These are phyloP conservation scores for Phoxinus phoxinus DNA, from an alignment of 2,113 vertebrate species.

Conservation along the genomic window DNA sequence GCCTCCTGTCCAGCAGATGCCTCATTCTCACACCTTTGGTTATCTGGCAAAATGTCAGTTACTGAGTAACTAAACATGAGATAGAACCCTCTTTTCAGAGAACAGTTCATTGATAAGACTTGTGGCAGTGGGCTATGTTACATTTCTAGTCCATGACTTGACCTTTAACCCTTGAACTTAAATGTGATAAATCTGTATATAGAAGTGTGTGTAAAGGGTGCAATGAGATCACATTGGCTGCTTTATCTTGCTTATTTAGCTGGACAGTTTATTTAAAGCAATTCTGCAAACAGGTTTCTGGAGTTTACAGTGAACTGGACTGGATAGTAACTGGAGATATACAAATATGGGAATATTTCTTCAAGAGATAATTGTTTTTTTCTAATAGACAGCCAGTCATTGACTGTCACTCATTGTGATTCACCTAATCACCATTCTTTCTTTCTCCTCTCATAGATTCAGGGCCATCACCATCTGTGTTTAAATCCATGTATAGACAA, in stretches of 20 bases:
- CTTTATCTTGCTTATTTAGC: slow-evolving; percentile 4
- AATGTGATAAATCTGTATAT: background rate
- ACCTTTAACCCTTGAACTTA: background rate
- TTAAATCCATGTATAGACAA: background rate
- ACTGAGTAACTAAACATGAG: slow-evolving; percentile 6
- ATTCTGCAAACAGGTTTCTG: background rate
- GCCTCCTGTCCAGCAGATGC: slow-evolving; percentile 28
- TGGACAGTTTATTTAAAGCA: background rate
- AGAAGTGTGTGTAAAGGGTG: background rate
- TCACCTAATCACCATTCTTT: background rate
- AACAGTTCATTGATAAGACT: background rate
- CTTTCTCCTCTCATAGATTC: background rate
- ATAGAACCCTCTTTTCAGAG: slow-evolving; percentile 26
- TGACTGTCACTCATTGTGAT: background rate
- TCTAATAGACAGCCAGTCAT: background rate
- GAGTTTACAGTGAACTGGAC: background rate
- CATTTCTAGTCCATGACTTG: background rate
- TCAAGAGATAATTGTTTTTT: background rate
- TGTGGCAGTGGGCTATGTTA: background rate
- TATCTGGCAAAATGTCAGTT: slow-evolving; percentile 7
- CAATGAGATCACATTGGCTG: background rate
- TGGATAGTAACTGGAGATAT: background rate
- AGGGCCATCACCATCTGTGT: background rate
- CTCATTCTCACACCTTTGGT: slow-evolving; percentile 16
- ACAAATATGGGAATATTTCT: background rate